Evolutionary conservation across 2,113 vertebrate species (phyloP).

Genomic region (Ochotona curzoniae): DNA sequence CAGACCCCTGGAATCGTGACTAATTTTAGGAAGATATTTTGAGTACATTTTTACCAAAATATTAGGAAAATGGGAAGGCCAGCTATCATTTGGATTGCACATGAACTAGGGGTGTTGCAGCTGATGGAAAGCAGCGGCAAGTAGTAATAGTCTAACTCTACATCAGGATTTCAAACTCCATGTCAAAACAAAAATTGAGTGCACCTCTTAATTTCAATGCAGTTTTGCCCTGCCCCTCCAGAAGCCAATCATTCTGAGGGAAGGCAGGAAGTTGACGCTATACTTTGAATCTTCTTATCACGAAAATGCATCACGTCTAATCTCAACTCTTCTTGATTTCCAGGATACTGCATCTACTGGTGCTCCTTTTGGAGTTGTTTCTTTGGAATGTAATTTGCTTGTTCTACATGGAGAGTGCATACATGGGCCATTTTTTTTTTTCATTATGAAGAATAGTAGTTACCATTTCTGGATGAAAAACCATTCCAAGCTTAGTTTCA

Average conservation of each 20-base stretch:
- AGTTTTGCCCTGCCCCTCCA: not conserved
- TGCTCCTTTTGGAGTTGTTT: not conserved
- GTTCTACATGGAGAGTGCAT: not conserved
- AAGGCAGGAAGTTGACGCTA: not conserved
- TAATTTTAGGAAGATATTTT: not conserved
- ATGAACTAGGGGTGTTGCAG: not conserved
- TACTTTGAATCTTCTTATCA: not conserved
- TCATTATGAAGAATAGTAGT: not conserved
- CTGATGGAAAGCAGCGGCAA: not conserved
- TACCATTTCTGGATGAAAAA: not conserved
- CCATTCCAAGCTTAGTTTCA: not conserved
- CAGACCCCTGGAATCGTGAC: not conserved
- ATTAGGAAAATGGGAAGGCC: not conserved
- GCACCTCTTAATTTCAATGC: not conserved
- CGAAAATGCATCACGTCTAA: not conserved
- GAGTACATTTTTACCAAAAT: not conserved
- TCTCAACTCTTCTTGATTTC: not conserved
- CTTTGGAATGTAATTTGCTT: not conserved
- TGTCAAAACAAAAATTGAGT: conserved; percentile 43
- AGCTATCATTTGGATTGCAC: not conserved
- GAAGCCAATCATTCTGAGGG: not conserved
- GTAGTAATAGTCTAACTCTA: not conserved
- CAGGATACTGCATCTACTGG: no score
- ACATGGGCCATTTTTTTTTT: not conserved
- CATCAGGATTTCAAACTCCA: not conserved